Conservation (phyloP, 2,797 vertebrate genomes). For the Arnoldichthys spilopterus region DNA sequence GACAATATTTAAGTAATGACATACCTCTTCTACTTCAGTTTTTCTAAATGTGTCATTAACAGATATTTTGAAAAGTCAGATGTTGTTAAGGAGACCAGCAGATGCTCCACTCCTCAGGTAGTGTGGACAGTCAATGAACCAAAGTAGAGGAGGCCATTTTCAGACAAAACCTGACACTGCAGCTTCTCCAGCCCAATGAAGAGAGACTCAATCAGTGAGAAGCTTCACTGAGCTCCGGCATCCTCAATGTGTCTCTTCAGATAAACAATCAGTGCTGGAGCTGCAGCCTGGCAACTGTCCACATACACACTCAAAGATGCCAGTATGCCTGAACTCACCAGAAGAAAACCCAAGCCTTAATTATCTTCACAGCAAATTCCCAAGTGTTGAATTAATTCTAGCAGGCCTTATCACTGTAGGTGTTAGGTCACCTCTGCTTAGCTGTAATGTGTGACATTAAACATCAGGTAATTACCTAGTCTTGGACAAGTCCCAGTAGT, state of each 20-base stretch:
- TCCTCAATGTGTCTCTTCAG: not conserved
- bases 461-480: no score
- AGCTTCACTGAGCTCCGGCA: not conserved
- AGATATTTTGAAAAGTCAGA: not conserved
- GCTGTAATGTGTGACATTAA: no score
- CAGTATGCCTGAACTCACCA: not conserved
- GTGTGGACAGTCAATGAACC: not conserved
- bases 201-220: conserved; percentile 5
- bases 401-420: not conserved
- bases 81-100: not conserved
- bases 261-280: conserved; percentile 1
- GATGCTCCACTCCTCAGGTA: not conserved
- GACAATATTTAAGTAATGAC: not conserved
- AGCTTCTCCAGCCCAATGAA: conserved; percentile 24
- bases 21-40: no score
- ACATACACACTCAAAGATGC: not conserved
- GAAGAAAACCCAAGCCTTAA: not conserved
- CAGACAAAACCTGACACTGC: conserved; percentile 22
- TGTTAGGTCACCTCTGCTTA: no score
- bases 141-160: not conserved
- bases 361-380: not conserved
- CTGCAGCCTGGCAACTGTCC: not conserved
- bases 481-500: no score
- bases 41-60: not conserved
- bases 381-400: not conserved